These are phyloP conservation scores for Gasterosteus aculeatus DNA, from an alignment of 2,113 vertebrate genomes.

Conservation along the genomic window DNA sequence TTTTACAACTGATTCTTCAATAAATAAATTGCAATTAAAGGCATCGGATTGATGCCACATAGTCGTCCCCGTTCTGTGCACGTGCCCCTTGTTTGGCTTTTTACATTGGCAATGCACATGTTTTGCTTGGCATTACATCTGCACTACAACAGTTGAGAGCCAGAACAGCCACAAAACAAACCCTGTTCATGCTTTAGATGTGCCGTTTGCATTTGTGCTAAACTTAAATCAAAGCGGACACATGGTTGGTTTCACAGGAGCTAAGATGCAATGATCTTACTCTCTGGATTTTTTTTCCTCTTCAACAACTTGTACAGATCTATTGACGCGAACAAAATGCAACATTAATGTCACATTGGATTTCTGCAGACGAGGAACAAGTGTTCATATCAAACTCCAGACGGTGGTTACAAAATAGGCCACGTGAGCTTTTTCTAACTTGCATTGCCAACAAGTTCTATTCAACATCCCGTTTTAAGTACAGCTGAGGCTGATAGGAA, in stretches of 20 bases:
- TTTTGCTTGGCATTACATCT: conserved; percentile 9
- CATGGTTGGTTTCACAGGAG: background rate
- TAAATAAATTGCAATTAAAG: conserved; percentile 32
- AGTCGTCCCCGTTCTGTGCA: background rate
- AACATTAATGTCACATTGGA: background rate
- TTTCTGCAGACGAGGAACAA: background rate
- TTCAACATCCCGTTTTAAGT: background rate
- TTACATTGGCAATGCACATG: conserved; percentile 33
- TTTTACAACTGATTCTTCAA: conserved; percentile 14
- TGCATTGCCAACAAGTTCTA: background rate
- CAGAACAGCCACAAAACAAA: background rate
- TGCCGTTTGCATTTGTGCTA: background rate
- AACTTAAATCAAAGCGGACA: background rate
- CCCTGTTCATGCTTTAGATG: background rate
- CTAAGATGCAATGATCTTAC: background rate
- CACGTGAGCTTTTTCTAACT: background rate
- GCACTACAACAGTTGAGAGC: background rate
- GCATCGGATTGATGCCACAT: conserved; percentile 13
- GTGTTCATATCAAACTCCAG: background rate
- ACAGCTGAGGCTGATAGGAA: background rate
- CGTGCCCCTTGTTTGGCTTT: background rate
- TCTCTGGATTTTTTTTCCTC: background rate
- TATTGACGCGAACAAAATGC: background rate
- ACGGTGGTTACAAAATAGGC: background rate
- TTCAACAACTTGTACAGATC: background rate